Percentiles rank a stretch among this genome's conserved stretches.
Evolutionary conservation across 2,113 vertebrate genomes (phyloP).

Genomic region (Gadus chalcogrammus): DNA sequence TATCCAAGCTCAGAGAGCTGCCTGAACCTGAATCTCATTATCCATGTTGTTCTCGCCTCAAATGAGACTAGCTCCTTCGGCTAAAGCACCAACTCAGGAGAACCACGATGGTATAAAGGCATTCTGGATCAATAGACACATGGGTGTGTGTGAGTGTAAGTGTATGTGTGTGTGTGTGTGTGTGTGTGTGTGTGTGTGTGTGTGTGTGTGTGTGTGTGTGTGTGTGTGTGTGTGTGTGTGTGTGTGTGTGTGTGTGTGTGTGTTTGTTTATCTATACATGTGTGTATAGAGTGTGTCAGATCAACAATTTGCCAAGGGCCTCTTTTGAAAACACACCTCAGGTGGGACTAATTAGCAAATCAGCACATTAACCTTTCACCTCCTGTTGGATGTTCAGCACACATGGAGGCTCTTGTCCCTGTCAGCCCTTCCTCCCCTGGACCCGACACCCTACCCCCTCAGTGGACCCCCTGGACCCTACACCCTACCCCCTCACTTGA

Average conservation of each 20-base stretch:
- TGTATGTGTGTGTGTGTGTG: too few relatives aligned
- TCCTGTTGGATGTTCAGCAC: slow-evolving; percentile 28
- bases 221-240: too few relatives aligned
- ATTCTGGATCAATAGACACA: too few relatives aligned
- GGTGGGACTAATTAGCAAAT: slow-evolving; percentile 55
- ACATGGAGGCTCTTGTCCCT: slow-evolving; percentile 28
- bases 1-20: too few relatives aligned
- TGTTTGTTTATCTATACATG: slow-evolving; percentile 19
- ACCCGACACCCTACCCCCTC: slow-evolving; percentile 24
- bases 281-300: slow-evolving; percentile 13
- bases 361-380: slow-evolving; percentile 40
- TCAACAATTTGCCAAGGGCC: slow-evolving; percentile 23
- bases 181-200: too few relatives aligned
- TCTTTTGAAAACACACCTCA: slow-evolving; percentile 41
- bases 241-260: background rate
- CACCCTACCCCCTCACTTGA: slow-evolving; percentile 33
- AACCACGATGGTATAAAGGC: too few relatives aligned
- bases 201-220: too few relatives aligned
- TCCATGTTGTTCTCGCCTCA: too few relatives aligned
- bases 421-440: slow-evolving; percentile 8
- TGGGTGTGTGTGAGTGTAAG: too few relatives aligned
- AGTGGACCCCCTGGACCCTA: background rate
- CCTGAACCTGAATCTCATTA: too few relatives aligned
- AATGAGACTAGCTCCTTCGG: too few relatives aligned
- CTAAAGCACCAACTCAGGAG: too few relatives aligned